A percentile compares a stretch with the other conserved stretches of the same genome.
These are phyloP conservation scores for Argya squamiceps DNA, from an alignment of 2,797 vertebrate genomes.

Conservation along the genomic window DNA sequence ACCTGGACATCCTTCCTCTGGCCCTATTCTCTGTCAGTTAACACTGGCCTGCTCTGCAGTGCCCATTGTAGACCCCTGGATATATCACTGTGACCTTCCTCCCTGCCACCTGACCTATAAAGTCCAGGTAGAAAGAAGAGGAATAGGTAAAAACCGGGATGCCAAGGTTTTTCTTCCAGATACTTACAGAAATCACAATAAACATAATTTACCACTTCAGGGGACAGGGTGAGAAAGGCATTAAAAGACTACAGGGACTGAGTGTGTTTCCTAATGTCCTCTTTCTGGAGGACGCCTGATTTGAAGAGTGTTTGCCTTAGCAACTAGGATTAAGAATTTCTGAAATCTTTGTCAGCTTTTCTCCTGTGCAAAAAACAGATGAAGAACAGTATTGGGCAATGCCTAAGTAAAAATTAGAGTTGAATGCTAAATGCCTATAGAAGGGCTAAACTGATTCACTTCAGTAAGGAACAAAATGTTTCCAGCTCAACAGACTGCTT, in stretches of 20 bases:
- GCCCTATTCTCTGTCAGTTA: not conserved
- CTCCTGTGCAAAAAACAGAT: not conserved
- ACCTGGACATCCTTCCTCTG: not conserved
- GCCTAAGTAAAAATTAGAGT: not conserved
- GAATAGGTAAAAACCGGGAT: not conserved
- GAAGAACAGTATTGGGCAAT: not conserved
- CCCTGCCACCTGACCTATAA: not conserved
- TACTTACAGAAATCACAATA: not conserved
- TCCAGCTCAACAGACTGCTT: not conserved
- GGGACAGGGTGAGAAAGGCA: not conserved
- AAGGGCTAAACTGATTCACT: not conserved
- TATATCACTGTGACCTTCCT: not conserved
- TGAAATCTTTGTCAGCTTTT: not conserved
- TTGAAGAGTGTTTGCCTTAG: not conserved
- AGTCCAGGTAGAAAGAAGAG: not conserved
- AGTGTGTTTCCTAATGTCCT: not conserved
- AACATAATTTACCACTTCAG: not conserved
- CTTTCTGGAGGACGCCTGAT: not conserved
- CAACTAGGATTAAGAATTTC: not conserved
- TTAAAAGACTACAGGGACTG: not conserved
- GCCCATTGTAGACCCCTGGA: fast-evolving
- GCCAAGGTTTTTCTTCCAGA: not conserved
- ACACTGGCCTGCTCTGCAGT: not conserved
- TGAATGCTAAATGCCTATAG: not conserved
- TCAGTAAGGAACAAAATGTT: not conserved